phyloP scores from a whole-genome alignment of 2,888 invertebrate species.

The Dioctria rufipes region DNA sequence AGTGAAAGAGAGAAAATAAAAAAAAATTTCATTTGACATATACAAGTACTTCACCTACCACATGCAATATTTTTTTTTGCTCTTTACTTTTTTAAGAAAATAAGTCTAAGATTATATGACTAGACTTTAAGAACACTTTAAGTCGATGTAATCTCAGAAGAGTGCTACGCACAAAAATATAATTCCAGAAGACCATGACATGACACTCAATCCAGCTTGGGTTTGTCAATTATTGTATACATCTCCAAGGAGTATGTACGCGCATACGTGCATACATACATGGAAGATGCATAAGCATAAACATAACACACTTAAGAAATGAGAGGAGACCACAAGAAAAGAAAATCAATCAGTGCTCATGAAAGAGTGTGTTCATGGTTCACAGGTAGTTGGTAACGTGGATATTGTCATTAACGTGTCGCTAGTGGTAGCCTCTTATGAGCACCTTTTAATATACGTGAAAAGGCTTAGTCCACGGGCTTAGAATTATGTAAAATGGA shows the following conservation, averaged over 20 bases:
- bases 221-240: conserved; percentile 31
- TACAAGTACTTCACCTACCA: conserved; percentile 48
- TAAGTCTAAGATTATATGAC: conserved; percentile 15
- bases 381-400: conserved; percentile 38
- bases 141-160: conserved; percentile 50
- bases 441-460: conserved; percentile 37
- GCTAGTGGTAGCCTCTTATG: conserved; percentile 51
- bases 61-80: conserved; percentile 1
- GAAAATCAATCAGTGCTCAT: conserved; percentile 44
- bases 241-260: too few species aligned
- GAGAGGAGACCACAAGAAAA: conserved; percentile 41
- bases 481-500: conserved; percentile 50
- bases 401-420: conserved; percentile 50
- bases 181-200: conserved; percentile 36
- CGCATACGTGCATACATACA: background rate
- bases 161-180: conserved; percentile 38
- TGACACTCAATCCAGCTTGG: conserved; percentile 41
- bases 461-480: conserved; percentile 35
- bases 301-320: conserved; percentile 1
- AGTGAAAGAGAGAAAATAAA: conserved; percentile 6
- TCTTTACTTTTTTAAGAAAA: background rate
- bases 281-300: background rate
- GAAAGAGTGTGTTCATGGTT: conserved; percentile 33
- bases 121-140: conserved; percentile 51
- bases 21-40: conserved; percentile 50